phyloP scores from a whole-genome alignment of 2,797 vertebrate genomes.

The Rhinatrema bivittatum region DNA sequence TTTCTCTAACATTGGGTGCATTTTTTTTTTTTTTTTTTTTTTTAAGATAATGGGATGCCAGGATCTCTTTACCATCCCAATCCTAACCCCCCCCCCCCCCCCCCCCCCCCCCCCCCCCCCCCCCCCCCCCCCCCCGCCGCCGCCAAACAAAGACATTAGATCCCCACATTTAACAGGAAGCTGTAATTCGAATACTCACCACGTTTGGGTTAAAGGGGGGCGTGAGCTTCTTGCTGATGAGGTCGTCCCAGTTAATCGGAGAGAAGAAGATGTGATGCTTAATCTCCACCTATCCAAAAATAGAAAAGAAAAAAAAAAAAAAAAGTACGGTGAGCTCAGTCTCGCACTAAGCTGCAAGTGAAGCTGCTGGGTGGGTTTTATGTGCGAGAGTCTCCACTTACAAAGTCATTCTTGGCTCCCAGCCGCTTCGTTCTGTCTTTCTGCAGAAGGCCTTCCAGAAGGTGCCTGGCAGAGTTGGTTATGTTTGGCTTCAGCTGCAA shows the following conservation, averaged over 20 bases:
- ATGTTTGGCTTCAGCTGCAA: conserved; percentile 97
- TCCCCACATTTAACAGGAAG: too few species aligned
- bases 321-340: too few species aligned
- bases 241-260: conserved; percentile 97
- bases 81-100: too few species aligned
- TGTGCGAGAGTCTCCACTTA: conserved; percentile 57
- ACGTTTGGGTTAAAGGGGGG: conserved; percentile 98
- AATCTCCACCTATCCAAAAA: conserved; percentile 81
- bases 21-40: too few species aligned
- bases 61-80: too few species aligned
- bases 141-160: too few species aligned
- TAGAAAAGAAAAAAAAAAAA: conserved; percentile 38
- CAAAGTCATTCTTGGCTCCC: conserved; percentile 91
- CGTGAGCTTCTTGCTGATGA: conserved; percentile 95
- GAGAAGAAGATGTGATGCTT: conserved; percentile 97
- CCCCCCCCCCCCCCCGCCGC: too few species aligned
- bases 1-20: too few species aligned
- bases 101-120: too few species aligned
- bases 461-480: conserved; percentile 85
- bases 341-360: too few species aligned
- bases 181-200: conserved; percentile 69
- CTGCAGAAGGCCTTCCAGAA: conserved; percentile 90
- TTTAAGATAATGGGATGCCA: too few species aligned
- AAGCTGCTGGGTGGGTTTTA: not conserved
- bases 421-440: conserved; percentile 91